Conservation (phyloP, 1,140 invertebrate genomes). For the Papilio dardanus region DNA sequence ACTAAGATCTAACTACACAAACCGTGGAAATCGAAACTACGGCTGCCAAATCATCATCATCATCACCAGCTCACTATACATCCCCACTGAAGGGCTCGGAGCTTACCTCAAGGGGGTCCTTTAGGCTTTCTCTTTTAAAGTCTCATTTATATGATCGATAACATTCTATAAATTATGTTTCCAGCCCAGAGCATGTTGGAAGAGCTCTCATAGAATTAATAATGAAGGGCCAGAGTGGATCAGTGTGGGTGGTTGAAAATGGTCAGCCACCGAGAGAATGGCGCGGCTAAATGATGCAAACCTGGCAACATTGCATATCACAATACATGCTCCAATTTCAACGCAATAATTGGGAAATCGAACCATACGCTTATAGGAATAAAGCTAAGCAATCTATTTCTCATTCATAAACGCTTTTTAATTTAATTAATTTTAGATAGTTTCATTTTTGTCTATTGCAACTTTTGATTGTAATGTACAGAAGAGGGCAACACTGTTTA, state of each 20-base stretch:
- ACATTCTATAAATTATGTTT: slow-evolving; percentile 55
- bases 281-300: slow-evolving; percentile 63
- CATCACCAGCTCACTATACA: too few species aligned
- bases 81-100: too few species aligned
- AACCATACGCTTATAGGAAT: slow-evolving; percentile 37
- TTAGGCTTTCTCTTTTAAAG: not conserved
- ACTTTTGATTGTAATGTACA: not conserved
- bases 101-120: too few species aligned
- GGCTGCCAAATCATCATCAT: too few species aligned
- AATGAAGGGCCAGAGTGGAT: slow-evolving; percentile 86
- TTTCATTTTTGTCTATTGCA: not conserved
- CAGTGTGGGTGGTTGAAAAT: slow-evolving; percentile 88
- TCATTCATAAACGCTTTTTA: slow-evolving; percentile 2
- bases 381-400: slow-evolving; percentile 25
- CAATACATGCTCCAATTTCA: slow-evolving; percentile 18
- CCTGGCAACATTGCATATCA: slow-evolving; percentile 12
- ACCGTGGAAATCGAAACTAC: not conserved
- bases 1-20: not conserved
- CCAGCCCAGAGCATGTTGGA: slow-evolving; percentile 86
- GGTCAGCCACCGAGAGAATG: slow-evolving; percentile 85
- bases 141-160: not conserved
- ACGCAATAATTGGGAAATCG: slow-evolving; percentile 34
- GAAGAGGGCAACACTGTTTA: not conserved
- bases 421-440: slow-evolving; percentile 3
- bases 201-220: slow-evolving; percentile 86